phyloP scores from a whole-genome alignment of 2,113 vertebrate species.

The Cavia porcellus region DNA sequence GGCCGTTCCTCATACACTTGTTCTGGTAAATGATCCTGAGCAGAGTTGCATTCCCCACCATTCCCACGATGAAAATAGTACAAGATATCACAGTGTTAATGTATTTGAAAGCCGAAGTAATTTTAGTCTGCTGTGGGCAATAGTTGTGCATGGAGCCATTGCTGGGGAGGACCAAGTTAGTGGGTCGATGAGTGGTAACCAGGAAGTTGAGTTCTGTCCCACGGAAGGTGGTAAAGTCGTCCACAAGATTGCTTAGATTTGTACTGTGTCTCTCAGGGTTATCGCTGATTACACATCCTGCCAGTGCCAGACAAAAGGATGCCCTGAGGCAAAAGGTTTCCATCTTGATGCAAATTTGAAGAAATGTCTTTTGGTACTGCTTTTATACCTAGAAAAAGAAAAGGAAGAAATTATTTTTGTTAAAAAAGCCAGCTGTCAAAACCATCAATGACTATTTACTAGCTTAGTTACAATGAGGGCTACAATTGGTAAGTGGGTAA shows the following conservation, averaged over 20 bases:
- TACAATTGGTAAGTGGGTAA: conserved; percentile 35
- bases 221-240: conserved; percentile 78
- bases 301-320: conserved; percentile 83
- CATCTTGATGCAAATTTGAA: conserved; percentile 81
- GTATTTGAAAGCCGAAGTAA: conserved; percentile 93
- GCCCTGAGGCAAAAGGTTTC: conserved; percentile 82
- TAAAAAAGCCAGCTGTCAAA: conserved; percentile 34
- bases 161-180: conserved; percentile 77
- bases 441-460: conserved; percentile 15
- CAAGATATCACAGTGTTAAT: conserved; percentile 96
- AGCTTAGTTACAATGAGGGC: conserved; percentile 13
- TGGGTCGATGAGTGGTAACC: conserved; percentile 83
- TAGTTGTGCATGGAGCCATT: conserved; percentile 80
- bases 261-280: conserved; percentile 82
- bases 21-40: conserved; percentile 99
- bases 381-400: conserved; percentile 73
- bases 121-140: conserved; percentile 88
- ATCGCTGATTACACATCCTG: conserved; percentile 84
- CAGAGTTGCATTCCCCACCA: conserved; percentile 97
- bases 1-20: conserved; percentile 99
- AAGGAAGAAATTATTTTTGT: conserved; percentile 52
- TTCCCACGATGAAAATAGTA: conserved; percentile 95
- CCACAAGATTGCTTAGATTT: conserved; percentile 82
- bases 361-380: conserved; percentile 16
- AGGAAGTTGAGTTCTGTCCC: conserved; percentile 81